These are phyloP conservation scores for Phyto melanocephala DNA, from an alignment of 2,888 invertebrate genomes.

Conservation along the genomic window DNA sequence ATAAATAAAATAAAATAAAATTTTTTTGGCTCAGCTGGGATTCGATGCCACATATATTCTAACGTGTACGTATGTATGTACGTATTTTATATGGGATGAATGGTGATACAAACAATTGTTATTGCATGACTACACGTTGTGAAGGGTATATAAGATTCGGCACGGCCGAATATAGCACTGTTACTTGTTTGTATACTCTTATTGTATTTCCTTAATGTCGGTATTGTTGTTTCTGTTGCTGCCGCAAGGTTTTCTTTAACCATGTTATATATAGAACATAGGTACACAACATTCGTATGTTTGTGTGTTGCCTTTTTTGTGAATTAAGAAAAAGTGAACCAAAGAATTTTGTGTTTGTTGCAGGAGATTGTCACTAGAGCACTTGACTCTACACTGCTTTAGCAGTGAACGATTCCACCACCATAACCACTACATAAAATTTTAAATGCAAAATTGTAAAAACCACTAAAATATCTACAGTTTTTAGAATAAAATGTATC, in stretches of 20 bases:
- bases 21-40: no score
- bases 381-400: neutral
- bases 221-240: conserved; percentile 39
- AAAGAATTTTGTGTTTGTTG: conserved; percentile 22
- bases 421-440: neutral
- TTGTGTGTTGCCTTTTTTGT: conserved; percentile 6
- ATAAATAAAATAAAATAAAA: no score
- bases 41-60: no score
- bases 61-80: no score
- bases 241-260: conserved; percentile 31
- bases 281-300: neutral
- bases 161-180: no score
- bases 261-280: no score
- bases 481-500: conserved; percentile 19
- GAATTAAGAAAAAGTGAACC: conserved; percentile 37
- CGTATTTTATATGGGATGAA: no score
- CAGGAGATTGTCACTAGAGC: neutral
- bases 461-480: conserved; percentile 26
- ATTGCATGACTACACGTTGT: no score
- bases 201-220: neutral
- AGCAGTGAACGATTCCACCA: neutral
- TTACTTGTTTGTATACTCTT: neutral
- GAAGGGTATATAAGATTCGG: no score
- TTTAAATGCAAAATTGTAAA: conserved; percentile 17
- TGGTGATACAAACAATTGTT: no score